A percentile compares a stretch with the other conserved stretches of the same genome.
phyloP scores from a whole-genome alignment of 2,797 vertebrate genomes.

The Ispidina lecontei region DNA sequence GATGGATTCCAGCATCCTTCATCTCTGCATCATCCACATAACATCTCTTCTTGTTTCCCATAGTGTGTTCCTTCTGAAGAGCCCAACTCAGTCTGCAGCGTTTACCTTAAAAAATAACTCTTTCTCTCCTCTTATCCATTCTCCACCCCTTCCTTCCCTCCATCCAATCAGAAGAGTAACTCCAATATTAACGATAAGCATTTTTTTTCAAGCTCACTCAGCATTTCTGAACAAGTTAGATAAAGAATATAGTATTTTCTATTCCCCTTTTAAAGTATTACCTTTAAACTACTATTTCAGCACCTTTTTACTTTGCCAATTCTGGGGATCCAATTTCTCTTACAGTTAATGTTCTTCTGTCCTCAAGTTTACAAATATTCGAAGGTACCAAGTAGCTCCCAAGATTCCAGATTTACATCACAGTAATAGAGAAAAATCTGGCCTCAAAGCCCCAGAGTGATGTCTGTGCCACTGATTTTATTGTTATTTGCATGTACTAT shows the following conservation, averaged over 20 bases:
- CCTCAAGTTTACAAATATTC: background rate
- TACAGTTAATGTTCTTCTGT: background rate
- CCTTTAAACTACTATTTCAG: background rate
- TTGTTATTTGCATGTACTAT: background rate
- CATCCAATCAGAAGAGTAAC: constrained; percentile 4
- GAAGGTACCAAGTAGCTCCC: background rate
- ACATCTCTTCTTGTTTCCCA: background rate
- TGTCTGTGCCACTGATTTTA: background rate
- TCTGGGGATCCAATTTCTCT: background rate
- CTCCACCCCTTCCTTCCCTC: background rate
- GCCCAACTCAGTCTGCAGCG: background rate
- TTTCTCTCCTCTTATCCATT: background rate
- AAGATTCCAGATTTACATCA: background rate
- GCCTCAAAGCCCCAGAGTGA: background rate
- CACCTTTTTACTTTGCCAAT: background rate
- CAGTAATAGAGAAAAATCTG: background rate
- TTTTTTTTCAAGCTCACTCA: background rate
- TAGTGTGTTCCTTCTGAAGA: background rate
- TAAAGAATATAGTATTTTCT: background rate
- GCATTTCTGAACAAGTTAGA: background rate
- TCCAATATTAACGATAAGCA: background rate
- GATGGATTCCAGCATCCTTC: too few relatives aligned
- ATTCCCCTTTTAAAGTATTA: background rate
- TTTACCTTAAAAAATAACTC: background rate
- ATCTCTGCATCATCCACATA: background rate